Percentiles rank a stretch among this genome's conserved stretches.
Conservation (phyloP, 2,888 invertebrate genomes). For the Epirrita christyi region DNA sequence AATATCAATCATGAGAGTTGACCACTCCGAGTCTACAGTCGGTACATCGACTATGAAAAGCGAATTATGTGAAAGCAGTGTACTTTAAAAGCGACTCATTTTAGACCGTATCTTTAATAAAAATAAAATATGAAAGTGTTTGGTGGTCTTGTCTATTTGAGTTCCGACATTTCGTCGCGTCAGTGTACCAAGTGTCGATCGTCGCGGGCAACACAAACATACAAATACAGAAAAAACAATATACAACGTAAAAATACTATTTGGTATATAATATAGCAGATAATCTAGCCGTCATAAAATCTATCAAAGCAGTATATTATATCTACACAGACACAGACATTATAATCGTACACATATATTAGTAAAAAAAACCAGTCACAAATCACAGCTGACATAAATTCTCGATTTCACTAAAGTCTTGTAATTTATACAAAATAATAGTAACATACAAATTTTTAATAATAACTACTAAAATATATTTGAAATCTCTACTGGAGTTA, state of each 20-base stretch:
- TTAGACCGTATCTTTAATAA: background rate
- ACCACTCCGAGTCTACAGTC: conserved; percentile 41
- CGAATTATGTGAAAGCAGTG: background rate
- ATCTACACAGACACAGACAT: conserved; percentile 75
- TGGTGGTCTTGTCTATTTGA: conserved; percentile 1
- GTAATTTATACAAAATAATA: conserved; percentile 73
- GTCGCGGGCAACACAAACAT: conserved; percentile 56
- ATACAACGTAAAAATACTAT: conserved; percentile 84
- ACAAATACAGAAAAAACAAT: conserved; percentile 75
- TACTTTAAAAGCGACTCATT: background rate
- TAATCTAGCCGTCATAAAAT: conserved; percentile 79
- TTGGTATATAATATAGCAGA: conserved; percentile 83
- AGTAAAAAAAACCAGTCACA: conserved; percentile 83
- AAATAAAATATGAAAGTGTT: background rate
- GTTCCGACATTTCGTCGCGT: conserved; percentile 1
- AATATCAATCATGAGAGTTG: conserved; percentile 68
- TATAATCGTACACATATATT: conserved; percentile 77
- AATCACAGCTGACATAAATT: conserved; percentile 85
- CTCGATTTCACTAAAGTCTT: conserved; percentile 82
- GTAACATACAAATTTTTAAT: conserved; percentile 69
- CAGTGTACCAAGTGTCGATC: conserved; percentile 39
- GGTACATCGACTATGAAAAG: conserved; percentile 35
- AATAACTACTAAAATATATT: conserved; percentile 62
- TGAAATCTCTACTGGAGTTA: conserved; percentile 60
- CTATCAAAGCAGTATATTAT: conserved; percentile 76